phyloP scores from a whole-genome alignment of 2,113 vertebrate genomes.

The Platichthys stellatus region DNA sequence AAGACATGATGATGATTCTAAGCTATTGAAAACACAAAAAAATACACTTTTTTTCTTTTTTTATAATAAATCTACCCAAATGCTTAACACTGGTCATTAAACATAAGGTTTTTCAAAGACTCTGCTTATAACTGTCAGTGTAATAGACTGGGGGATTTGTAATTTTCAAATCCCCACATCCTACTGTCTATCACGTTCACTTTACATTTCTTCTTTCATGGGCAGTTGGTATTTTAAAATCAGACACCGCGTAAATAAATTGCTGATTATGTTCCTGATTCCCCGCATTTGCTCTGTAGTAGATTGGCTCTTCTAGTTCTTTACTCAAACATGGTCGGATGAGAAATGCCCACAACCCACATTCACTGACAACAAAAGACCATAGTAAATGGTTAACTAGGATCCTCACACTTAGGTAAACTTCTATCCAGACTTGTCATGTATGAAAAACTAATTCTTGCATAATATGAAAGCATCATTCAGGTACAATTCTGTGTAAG shows the following conservation, averaged over 20 bases:
- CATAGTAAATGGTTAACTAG: neutral
- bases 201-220: neutral
- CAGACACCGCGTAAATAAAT: neutral
- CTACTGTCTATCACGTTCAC: neutral
- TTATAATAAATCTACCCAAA: no score
- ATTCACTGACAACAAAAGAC: no score
- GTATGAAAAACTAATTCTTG: neutral
- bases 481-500: conserved; percentile 9
- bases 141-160: neutral
- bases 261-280: neutral
- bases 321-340: no score
- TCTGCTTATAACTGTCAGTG: neutral
- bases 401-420: neutral
- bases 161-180: neutral
- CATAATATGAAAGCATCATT: conserved; percentile 5
- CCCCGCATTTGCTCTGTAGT: neutral
- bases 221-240: neutral
- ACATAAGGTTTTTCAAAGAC: neutral
- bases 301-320: neutral
- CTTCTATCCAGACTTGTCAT: no score
- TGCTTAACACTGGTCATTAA: no score
- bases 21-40: no score
- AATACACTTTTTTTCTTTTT: no score
- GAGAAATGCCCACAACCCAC: no score
- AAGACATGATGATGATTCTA: no score